These are phyloP conservation scores for Chorisops tibialis DNA, from an alignment of 2,888 invertebrate genomes.

Conservation along the genomic window DNA sequence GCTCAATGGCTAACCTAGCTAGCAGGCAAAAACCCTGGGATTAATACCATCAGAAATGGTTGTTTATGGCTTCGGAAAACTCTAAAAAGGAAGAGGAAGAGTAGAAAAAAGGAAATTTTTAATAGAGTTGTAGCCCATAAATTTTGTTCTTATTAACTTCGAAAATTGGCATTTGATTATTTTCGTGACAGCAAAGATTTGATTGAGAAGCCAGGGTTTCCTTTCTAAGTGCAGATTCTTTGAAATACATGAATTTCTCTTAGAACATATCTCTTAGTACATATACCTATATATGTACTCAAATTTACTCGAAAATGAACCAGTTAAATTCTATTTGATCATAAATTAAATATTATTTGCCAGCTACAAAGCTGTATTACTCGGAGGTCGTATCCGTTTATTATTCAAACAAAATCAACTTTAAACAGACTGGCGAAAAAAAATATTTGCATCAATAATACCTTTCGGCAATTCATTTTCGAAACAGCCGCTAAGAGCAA, in stretches of 20 bases:
- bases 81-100: slow-evolving; percentile 1
- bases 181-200: too few species aligned
- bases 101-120: slow-evolving; percentile 12
- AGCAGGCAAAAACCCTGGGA: slow-evolving; percentile 4
- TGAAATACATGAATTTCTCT: too few species aligned
- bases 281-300: too few species aligned
- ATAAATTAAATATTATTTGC: slow-evolving; percentile 10
- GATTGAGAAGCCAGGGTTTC: too few species aligned
- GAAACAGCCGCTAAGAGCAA: neutral
- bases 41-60: slow-evolving; percentile 12
- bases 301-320: too few species aligned
- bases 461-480: slow-evolving; percentile 13
- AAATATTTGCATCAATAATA: slow-evolving; percentile 24
- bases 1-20: neutral
- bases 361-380: neutral
- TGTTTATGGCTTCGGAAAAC: slow-evolving; percentile 20
- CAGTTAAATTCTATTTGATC: slow-evolving; percentile 12
- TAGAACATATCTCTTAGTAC: too few species aligned
- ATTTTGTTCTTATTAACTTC: slow-evolving; percentile 17
- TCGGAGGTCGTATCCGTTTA: neutral
- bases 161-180: slow-evolving; percentile 11
- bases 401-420: slow-evolving; percentile 19
- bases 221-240: too few species aligned
- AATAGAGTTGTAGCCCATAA: slow-evolving; percentile 18
- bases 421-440: slow-evolving; percentile 16